Base-by-base conservation (phyloP, 2,888 invertebrate genomes). In the Vanessa cardui region DNA sequence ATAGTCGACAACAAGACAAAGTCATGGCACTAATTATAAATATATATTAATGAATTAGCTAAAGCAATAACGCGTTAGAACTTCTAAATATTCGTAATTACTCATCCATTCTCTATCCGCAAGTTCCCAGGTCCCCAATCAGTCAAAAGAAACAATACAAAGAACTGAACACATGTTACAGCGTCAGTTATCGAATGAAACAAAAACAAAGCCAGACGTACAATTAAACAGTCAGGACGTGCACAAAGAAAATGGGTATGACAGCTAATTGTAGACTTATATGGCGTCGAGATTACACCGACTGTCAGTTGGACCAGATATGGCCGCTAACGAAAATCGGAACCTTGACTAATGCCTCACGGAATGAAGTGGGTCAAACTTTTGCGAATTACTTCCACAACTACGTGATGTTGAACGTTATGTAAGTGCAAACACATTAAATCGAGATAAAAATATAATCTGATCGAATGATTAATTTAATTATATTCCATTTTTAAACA, bases 211-310 rank as follows among this genome's bases (percentile, higher is more conserved):
- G 66, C 76, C 70, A 76, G 76, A 78, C 80, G 78, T 80, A 83
- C 83, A 84, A 86, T 83, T 80, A 84, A 79, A 81, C 76, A 82
- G 76, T 80, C 81, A 80, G 79, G 81, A 77, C 81, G 76, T 80
- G 80, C 81, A 87, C 84, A 86, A 88, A 86, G 84, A 82, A 82
- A 83, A 85, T 78, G 73, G 77, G 74, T 77, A 85, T 85, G 88
- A 88, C 87, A 86, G 85, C 83, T 89, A 89, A 90, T 89, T 88
- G 87, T 82, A 76, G 79, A 83, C 89, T 80, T 85, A 89, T 83
- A 89, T 80, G 90, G 90, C 72, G 76, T 77, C 75, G 77, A 86
- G 86, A 89, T 90, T 85, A 86, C 82, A 84, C 82, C 78, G 78
- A 84, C 83, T 83, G 87, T 80, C 81, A 80, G 75, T 68, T 66